Evolutionary conservation across 2,888 invertebrate genomes (phyloP), one percentile per base, ranked within the genome.

Genomic region (Gisinianus flammeolus): DNA sequence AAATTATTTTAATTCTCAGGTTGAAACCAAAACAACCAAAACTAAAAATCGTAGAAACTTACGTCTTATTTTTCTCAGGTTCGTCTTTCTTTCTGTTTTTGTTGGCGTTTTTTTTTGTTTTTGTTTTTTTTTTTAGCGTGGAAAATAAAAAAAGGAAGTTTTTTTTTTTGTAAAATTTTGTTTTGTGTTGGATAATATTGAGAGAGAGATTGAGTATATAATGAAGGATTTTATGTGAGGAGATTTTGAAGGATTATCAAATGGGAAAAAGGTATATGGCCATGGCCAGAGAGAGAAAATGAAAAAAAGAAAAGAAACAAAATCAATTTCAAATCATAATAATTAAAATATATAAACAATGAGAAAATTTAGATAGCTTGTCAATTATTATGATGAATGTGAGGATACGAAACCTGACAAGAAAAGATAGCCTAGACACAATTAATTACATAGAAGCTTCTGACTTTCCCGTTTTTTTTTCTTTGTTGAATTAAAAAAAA

Each of bases 1-100:
- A 44, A 44, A 44, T 44, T 44, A 44, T 44, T 24, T 62, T 26
- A 26, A 62, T 62, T 52, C 12, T 26, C 12, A 62, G 72, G 44
- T 66, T 33, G 74, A 74, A 64, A 66, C 64, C 66, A 74, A 74
- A 74, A 74, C 64, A 74, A 74, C 74, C 74, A 74, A 74, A 72
- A 64, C 52, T 74, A 28, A 74, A 74, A 74, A 64, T 74, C 35
- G 74, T 24, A 56, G 78, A 80, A 82, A 82, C 83, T 82, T 82
- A 82, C 83, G 83, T 80, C 79, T 80, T n/a, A n/a, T n/a, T 82
- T 79, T 77, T 81, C 78, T 81, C 82, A 78, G 84, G 84, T 80
- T 84, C 81, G n/a, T n/a, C n/a, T n/a, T n/a, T n/a, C 79, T 79
- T 81, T 81, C 81, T 83, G 82, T 80, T 78, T 33, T 76, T 76